Evolutionary conservation across 2,888 invertebrate genomes (phyloP), one percentile per base, ranked within the genome.

Genomic region (Dioctria rufipes): DNA sequence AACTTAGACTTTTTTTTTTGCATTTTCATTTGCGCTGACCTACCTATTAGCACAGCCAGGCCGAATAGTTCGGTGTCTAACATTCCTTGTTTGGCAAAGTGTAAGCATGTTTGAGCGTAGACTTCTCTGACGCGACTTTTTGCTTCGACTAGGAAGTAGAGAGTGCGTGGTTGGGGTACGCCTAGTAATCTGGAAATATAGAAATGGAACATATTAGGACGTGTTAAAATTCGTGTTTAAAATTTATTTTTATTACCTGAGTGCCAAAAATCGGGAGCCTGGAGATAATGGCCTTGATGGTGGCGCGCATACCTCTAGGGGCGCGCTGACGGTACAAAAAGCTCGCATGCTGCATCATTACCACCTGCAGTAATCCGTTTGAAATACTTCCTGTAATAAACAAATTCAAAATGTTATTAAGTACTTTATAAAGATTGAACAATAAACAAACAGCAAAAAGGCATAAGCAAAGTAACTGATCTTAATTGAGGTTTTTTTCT

Each of bases 21-120:
- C 25, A 25, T 2, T 25, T 25, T 0, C 25, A 39, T 42, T 73
- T 80, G 69, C 51, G 39, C 60, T 66, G 67, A 91, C 93, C 92
- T 89, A 95, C 95, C 95, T 91, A 93, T 93, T 87, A 93, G 92
- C 86, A 94, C 92, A 86, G 95, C 94, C 87, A 95, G 90, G 86
- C 95, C 95, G 90, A 95, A 95, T 84, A 95, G 92, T 88, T 95
- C 94, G 88, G 94, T 93, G 89, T 95, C 95, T 88, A 93, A 91
- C 92, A 95, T 93, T 87, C 94, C 94, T 90, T 94, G 93, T 87
- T 94, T 92, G 87, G 93, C 92, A 87, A 95, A 93, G 90, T 95
- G 93, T 84, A 93, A 91, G 89, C 94, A 94, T 91, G 95, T 94
- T 90, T 95, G 94, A 86, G 93, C 92, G 88, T 95, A 94, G 85